These are phyloP conservation scores for Nasonovia ribisnigri DNA, from an alignment of 2,888 invertebrate genomes.

Conservation along the genomic window DNA sequence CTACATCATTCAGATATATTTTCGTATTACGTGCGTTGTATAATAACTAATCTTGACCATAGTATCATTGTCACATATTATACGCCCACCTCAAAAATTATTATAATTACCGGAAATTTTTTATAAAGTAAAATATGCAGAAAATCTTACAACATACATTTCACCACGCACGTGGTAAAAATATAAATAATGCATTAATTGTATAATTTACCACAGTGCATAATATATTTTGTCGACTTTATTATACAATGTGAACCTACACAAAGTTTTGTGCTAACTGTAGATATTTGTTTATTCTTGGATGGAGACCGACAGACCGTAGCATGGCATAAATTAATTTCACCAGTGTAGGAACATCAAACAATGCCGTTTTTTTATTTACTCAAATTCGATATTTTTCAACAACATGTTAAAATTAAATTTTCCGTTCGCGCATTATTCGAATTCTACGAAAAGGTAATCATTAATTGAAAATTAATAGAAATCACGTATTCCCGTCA, in stretches of 20 bases:
- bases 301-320: neutral
- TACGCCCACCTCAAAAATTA: neutral
- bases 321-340: neutral
- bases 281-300: no score
- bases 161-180: neutral
- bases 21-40: neutral
- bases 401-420: neutral
- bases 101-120: neutral
- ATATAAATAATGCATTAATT: neutral
- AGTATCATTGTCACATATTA: neutral
- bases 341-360: neutral
- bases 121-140: neutral
- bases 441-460: neutral
- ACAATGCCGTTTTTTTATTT: neutral
- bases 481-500: no score
- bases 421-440: neutral
- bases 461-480: neutral
- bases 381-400: neutral
- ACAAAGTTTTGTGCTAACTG: neutral
- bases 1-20: neutral
- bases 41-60: neutral
- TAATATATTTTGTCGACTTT: neutral
- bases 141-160: neutral
- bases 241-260: neutral
- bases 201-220: neutral